Conservation (phyloP, 2,113 vertebrate genomes). For the Carassius carassius region DNA sequence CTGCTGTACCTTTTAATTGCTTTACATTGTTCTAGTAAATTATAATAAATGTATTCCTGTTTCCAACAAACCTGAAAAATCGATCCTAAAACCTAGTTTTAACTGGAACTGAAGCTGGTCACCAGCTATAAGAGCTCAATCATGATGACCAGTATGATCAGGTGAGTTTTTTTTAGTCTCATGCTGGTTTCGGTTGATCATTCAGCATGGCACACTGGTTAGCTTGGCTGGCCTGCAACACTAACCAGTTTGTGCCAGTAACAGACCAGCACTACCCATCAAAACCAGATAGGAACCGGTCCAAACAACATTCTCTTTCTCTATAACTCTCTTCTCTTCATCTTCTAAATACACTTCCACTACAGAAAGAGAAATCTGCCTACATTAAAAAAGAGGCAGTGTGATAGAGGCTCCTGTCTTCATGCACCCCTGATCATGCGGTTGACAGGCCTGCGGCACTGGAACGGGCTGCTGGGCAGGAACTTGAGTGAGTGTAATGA, state of each 20-base stretch:
- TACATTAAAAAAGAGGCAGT: constrained; percentile 65
- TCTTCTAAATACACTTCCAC: constrained; percentile 70
- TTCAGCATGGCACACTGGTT: neutral
- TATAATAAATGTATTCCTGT: too few species aligned
- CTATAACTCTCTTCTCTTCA: neutral
- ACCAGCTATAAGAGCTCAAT: neutral
- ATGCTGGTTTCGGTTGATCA: neutral
- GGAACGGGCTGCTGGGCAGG: constrained; percentile 79
- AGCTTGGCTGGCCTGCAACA: neutral
- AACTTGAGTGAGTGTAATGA: constrained; percentile 73
- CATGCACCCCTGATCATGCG: constrained; percentile 73
- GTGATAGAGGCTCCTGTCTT: constrained; percentile 54
- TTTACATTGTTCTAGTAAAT: too few species aligned
- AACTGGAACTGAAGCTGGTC: too few species aligned
- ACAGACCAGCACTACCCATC: neutral
- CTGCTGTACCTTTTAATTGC: too few species aligned
- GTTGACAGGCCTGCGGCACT: constrained; percentile 78
- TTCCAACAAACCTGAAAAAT: too few species aligned
- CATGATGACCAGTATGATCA: neutral
- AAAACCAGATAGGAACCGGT: neutral
- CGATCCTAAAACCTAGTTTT: too few species aligned
- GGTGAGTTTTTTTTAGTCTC: neutral
- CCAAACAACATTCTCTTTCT: neutral
- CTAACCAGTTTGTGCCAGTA: neutral
- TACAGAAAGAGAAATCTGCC: constrained; percentile 63